Conservation (phyloP, 2,113 vertebrate species). For the Plecotus auritus region DNA sequence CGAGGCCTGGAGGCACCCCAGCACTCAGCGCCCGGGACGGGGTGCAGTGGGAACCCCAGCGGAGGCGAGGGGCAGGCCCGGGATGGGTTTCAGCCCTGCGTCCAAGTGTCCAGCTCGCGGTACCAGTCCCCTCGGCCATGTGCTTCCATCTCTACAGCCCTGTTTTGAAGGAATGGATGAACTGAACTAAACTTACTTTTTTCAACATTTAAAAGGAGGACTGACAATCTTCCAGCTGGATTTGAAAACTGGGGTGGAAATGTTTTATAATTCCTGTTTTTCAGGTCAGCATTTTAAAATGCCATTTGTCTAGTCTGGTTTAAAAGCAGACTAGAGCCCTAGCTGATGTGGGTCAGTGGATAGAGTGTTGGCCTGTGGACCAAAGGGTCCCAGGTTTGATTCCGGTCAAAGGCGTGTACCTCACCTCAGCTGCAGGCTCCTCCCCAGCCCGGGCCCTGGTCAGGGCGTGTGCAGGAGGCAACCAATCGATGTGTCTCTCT, state of each 20-base stretch:
- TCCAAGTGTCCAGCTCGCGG: neutral
- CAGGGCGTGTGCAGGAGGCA: too few species aligned
- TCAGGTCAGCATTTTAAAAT: neutral
- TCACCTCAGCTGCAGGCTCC: too few species aligned
- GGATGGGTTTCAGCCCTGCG: neutral
- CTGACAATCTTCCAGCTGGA: neutral
- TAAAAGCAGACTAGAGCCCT: neutral
- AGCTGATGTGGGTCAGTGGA: too few species aligned
- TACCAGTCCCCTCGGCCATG: accelerated
- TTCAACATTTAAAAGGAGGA: neutral
- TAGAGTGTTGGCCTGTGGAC: too few species aligned
- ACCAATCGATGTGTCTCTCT: too few species aligned
- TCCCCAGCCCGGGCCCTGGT: too few species aligned
- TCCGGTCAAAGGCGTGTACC: too few species aligned
- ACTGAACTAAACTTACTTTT: neutral
- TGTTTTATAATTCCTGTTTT: neutral
- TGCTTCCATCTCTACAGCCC: accelerated
- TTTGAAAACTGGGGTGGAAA: neutral
- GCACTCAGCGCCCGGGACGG: too few species aligned
- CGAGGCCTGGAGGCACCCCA: neutral
- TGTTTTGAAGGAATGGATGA: neutral
- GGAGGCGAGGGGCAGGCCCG: neutral
- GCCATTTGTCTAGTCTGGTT: neutral
- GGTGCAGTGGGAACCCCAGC: too few species aligned
- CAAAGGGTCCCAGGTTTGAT: too few species aligned